Percentiles rank a stretch among this genome's conserved stretches.
These are phyloP conservation scores for Deilephila elpenor DNA, from an alignment of 2,888 invertebrate genomes.

Conservation along the genomic window DNA sequence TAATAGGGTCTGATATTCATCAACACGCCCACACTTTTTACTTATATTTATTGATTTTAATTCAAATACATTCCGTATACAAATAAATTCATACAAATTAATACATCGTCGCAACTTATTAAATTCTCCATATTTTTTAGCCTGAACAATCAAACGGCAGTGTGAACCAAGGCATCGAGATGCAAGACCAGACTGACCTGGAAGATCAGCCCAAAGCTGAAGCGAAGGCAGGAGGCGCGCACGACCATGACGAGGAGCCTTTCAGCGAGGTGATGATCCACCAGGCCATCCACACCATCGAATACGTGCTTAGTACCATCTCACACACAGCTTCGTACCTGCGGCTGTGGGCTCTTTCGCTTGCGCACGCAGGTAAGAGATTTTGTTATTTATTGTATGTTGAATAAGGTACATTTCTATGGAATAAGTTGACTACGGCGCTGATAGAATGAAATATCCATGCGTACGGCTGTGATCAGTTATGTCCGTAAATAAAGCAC, in stretches of 20 bases:
- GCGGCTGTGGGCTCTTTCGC: conserved; percentile 97
- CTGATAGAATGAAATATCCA: no score
- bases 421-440: no score
- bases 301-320: conserved; percentile 97
- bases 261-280: conserved; percentile 96
- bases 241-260: conserved; percentile 85
- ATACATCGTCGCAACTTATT: not conserved
- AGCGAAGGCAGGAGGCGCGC: conserved; percentile 43
- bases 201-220: conserved; percentile 52
- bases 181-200: conserved; percentile 82
- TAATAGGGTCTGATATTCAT: no score
- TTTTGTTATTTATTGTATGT: not conserved
- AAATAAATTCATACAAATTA: not conserved
- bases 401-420: no score
- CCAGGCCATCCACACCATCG: conserved; percentile 98
- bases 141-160: conserved; percentile 85
- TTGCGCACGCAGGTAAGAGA: conserved; percentile 94
- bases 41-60: no score
- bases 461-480: no score
- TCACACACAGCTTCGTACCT: conserved; percentile 99
- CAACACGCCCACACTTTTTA: no score
- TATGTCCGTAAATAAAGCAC: no score
- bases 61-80: not conserved
- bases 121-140: conserved; percentile 47
- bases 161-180: conserved; percentile 87